Conservation (phyloP, 2,797 vertebrate species). For the Heliangelus exortis region DNA sequence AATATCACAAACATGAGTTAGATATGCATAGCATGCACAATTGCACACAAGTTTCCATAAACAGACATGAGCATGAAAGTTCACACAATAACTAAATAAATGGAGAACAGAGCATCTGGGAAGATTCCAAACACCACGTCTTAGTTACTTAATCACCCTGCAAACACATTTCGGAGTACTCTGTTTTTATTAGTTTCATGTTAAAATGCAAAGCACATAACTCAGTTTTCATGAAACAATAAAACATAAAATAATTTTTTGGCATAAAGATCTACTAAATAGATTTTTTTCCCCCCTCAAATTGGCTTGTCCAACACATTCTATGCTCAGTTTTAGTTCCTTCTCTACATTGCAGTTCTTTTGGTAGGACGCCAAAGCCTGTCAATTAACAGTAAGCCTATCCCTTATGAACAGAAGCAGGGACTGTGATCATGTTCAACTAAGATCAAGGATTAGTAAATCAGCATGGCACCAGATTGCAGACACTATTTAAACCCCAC, state of each 20-base stretch:
- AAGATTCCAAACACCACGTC: conserved; percentile 19
- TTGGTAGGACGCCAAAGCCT: conserved; percentile 82
- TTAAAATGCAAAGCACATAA: conserved; percentile 29
- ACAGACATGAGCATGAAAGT: not conserved
- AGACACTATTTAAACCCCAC: conserved; percentile 81
- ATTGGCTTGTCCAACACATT: conserved; percentile 36
- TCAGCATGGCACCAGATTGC: conserved; percentile 82
- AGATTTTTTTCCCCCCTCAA: conserved; percentile 6
- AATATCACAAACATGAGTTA: not conserved
- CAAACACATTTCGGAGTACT: conserved; percentile 55
- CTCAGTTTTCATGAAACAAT: conserved; percentile 31
- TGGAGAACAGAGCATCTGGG: conserved; percentile 13
- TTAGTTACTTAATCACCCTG: conserved; percentile 59
- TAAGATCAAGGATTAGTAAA: conserved; percentile 83
- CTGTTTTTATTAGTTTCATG: conserved; percentile 33
- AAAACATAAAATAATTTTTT: conserved; percentile 45
- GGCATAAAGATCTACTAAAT: conserved; percentile 31
- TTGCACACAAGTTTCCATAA: not conserved
- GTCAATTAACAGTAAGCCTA: conserved; percentile 89
- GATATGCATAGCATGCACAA: not conserved
- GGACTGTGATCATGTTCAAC: conserved; percentile 84
- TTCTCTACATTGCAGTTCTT: conserved; percentile 73
- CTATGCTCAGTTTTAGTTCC: conserved; percentile 71
- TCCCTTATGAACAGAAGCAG: conserved; percentile 81
- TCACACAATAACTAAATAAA: conserved; percentile 49